Evolutionary conservation across 2,797 vertebrate genomes (phyloP).

Genomic region (Rhinatrema bivittatum): DNA sequence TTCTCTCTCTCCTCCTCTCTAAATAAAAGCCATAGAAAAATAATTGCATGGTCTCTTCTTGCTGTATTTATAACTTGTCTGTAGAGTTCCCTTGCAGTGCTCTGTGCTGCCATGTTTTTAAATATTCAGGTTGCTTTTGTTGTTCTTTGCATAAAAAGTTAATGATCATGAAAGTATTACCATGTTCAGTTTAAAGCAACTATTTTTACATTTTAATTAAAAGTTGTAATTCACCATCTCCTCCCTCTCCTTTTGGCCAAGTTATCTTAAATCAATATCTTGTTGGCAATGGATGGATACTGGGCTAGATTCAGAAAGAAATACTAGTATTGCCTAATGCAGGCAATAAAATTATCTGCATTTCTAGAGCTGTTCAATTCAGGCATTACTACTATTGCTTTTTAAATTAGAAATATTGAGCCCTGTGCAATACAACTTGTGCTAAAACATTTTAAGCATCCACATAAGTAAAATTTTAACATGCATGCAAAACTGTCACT

Average conservation of each 20-base stretch:
- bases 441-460: too few relatives aligned
- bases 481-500: too few relatives aligned
- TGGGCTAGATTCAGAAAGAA: slow-evolving; percentile 47
- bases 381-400: slow-evolving; percentile 43
- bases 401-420: slow-evolving; percentile 60
- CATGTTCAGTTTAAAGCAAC: slow-evolving; percentile 54
- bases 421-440: too few relatives aligned
- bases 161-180: slow-evolving; percentile 42
- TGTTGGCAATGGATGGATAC: slow-evolving; percentile 49
- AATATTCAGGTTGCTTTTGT: slow-evolving; percentile 43
- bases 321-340: slow-evolving; percentile 56
- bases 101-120: slow-evolving; percentile 26
- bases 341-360: slow-evolving; percentile 53
- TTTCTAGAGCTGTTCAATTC: slow-evolving; percentile 51
- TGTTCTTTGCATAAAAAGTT: slow-evolving; percentile 42
- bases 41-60: background rate
- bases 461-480: too few relatives aligned
- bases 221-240: slow-evolving; percentile 59
- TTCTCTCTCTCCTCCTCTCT: too few relatives aligned
- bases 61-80: slow-evolving; percentile 6
- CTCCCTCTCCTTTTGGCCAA: slow-evolving; percentile 49
- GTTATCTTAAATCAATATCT: slow-evolving; percentile 62
- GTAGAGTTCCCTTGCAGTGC: slow-evolving; percentile 16
- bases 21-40: background rate
- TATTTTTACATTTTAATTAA: slow-evolving; percentile 58